Evolutionary conservation across 2,797 vertebrate species (phyloP).

Genomic region (Poecilia gillii): DNA sequence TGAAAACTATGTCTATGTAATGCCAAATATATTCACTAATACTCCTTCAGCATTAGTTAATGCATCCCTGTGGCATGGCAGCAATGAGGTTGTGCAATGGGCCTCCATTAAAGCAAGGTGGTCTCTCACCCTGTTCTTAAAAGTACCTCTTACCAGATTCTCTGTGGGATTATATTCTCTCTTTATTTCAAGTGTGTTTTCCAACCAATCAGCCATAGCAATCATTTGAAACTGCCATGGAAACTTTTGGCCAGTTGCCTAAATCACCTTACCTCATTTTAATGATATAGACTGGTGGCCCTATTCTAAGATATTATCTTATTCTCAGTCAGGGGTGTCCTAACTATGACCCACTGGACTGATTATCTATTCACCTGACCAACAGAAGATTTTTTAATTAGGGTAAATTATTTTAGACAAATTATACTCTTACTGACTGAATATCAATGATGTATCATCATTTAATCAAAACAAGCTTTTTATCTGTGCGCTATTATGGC

Average conservation of each 20-base stretch:
- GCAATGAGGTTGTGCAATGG: background rate
- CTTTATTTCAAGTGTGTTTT: no score
- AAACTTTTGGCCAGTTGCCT: background rate
- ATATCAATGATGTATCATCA: background rate
- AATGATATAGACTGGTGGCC: background rate
- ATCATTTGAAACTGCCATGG: background rate
- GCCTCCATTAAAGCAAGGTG: no score
- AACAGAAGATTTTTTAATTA: background rate
- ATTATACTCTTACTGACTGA: background rate
- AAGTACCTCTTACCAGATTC: no score
- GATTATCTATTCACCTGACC: background rate
- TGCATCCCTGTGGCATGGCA: no score
- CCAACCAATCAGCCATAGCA: background rate
- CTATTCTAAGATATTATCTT: background rate
- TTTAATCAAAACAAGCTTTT: background rate
- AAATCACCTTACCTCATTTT: background rate
- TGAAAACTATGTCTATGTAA: background rate
- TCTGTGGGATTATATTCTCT: no score
- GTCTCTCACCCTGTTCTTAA: no score
- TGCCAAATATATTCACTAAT: background rate
- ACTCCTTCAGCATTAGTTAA: background rate
- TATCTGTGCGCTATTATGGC: background rate
- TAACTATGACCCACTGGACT: background rate
- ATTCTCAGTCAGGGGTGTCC: background rate
- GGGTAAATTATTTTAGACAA: background rate